Conservation (phyloP, 2,888 invertebrate genomes). For the Blera fallax region DNA sequence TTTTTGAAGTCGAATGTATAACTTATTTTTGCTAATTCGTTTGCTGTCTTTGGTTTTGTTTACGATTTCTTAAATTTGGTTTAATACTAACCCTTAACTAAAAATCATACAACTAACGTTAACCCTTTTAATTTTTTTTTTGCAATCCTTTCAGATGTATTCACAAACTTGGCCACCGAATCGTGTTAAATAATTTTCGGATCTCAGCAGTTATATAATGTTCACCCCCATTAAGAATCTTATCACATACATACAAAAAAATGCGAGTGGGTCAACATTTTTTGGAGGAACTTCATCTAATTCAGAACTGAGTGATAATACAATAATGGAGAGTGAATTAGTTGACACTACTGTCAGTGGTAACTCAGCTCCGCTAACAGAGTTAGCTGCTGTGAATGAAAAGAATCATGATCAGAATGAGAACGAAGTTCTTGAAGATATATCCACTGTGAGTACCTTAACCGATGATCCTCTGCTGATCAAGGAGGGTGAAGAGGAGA, state of each 20-base stretch:
- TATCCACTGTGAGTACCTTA: background rate
- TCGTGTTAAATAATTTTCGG: background rate
- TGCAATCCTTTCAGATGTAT: conserved; percentile 38
- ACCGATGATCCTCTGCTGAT: conserved; percentile 47
- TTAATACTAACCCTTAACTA: background rate
- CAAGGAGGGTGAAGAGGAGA: conserved; percentile 68
- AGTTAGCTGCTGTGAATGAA: conserved; percentile 7
- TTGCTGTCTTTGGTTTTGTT: background rate
- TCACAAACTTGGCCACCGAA: background rate
- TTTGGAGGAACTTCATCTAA: conserved; percentile 76
- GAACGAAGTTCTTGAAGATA: conserved; percentile 70
- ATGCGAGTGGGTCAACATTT: conserved; percentile 79
- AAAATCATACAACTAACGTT: background rate
- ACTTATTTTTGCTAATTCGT: too few species aligned
- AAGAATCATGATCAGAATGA: conserved; percentile 70
- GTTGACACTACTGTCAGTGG: conserved; percentile 2
- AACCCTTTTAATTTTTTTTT: background rate
- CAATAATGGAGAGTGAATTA: conserved; percentile 44
- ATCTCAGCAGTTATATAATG: conserved; percentile 74
- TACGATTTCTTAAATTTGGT: background rate
- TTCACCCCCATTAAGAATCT: conserved; percentile 81
- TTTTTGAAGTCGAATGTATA: too few species aligned
- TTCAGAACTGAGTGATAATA: conserved; percentile 38
- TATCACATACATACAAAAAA: conserved; percentile 81
- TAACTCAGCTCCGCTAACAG: conserved; percentile 12